Percentiles rank a stretch among this genome's conserved stretches.
These are phyloP conservation scores for Julus scanicus DNA, from an alignment of 2,888 invertebrate species.

Conservation along the genomic window DNA sequence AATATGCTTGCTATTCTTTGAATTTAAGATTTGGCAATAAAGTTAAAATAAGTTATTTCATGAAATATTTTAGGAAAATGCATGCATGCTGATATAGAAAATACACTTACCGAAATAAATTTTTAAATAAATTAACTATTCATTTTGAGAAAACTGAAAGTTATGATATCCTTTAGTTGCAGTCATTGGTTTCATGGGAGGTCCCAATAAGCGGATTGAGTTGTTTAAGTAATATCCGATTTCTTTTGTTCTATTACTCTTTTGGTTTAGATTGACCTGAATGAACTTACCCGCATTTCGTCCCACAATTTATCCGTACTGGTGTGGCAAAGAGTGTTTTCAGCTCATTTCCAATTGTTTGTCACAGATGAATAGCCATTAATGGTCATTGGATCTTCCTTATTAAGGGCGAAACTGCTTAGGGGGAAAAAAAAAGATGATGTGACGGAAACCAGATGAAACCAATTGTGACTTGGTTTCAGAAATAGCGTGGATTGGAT, in stretches of 20 bases:
- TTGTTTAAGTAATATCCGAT: not conserved
- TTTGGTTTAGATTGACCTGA: not conserved
- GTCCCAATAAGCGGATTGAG: not conserved
- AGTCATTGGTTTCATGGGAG: not conserved
- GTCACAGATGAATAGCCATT: conserved; percentile 39
- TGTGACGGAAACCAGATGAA: conserved; percentile 38
- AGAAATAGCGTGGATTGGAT: not conserved
- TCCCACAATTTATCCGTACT: conserved; percentile 23
- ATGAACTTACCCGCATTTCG: conserved; percentile 15
- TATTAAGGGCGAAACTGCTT: conserved; percentile 36
- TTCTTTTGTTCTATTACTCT: not conserved
- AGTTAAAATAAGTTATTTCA: no score
- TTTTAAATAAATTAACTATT: no score
- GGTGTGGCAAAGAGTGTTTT: conserved; percentile 42
- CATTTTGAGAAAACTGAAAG: not conserved
- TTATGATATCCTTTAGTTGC: not conserved
- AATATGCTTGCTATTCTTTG: no score
- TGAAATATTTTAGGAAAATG: no score
- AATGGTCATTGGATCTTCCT: conserved; percentile 42
- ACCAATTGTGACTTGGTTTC: conserved; percentile 18
- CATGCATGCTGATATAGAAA: no score
- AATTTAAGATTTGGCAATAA: no score
- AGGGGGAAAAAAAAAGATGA: conserved; percentile 3
- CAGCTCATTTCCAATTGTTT: conserved; percentile 42
- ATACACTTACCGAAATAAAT: no score